Evolutionary conservation across 2,888 invertebrate genomes (phyloP).

Genomic region (Lasioglossum marginatum): DNA sequence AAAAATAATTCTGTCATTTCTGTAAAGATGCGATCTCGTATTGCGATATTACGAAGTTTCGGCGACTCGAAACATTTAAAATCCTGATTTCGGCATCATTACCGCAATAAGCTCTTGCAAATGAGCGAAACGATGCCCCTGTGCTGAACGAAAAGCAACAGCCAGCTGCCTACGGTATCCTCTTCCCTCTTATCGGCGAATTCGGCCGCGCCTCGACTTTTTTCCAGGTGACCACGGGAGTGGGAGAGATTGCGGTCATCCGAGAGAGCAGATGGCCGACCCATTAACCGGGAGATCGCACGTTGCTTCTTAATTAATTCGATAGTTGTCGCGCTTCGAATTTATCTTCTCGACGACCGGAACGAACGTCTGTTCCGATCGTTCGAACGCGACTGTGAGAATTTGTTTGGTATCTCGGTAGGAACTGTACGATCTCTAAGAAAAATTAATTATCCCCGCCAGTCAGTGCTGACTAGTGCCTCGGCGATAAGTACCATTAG

Average conservation of each 20-base stretch:
- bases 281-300: constrained; percentile 30
- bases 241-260: constrained; percentile 33
- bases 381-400: neutral
- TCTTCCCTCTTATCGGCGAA: constrained; percentile 44
- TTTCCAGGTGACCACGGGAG: constrained; percentile 12
- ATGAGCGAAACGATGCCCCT: neutral
- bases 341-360: neutral
- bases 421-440: too few species aligned
- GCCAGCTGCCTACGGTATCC: constrained; percentile 45
- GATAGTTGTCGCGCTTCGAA: constrained; percentile 16
- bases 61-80: neutral
- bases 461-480: neutral
- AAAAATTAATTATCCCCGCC: too few species aligned
- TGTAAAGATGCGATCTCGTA: neutral
- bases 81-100: neutral
- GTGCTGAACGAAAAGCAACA: constrained; percentile 14
- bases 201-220: constrained; percentile 36
- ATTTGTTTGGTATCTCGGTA: neutral
- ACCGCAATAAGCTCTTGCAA: neutral
- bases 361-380: neutral
- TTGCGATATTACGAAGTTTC: neutral
- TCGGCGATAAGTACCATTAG: neutral
- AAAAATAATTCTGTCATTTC: neutral
- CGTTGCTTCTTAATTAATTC: constrained; percentile 37
- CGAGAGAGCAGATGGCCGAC: constrained; percentile 39